Percentiles rank a stretch among this genome's conserved stretches.
Evolutionary conservation across 1,140 invertebrate species (phyloP).

Genomic region (Apis cerana): DNA sequence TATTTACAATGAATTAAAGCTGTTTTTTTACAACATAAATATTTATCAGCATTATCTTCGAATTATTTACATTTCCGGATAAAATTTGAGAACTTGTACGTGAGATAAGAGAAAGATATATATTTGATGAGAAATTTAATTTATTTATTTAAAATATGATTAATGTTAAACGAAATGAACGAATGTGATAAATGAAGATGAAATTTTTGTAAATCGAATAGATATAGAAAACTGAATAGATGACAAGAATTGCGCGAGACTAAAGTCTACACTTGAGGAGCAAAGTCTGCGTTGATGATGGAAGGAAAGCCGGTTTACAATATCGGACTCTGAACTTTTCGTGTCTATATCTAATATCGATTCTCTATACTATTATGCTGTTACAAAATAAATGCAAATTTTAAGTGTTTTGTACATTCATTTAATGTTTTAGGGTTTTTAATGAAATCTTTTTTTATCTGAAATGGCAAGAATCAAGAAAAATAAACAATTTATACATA

Average conservation of each 20-base stretch:
- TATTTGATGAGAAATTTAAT: neutral
- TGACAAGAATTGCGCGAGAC: constrained; percentile 22
- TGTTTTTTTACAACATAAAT: neutral
- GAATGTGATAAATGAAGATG: neutral
- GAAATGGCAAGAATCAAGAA: neutral
- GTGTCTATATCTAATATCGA: neutral
- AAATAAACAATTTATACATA: neutral
- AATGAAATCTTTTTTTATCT: neutral
- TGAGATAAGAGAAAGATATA: neutral
- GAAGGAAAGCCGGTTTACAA: constrained; percentile 57
- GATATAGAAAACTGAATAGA: neutral
- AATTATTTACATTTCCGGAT: neutral
- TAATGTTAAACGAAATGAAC: neutral
- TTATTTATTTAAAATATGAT: neutral
- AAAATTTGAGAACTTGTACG: neutral
- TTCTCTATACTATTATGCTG: neutral
- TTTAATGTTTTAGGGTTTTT: neutral
- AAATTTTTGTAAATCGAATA: neutral
- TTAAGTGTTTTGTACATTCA: neutral
- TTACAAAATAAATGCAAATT: neutral
- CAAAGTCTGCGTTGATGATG: constrained; percentile 55
- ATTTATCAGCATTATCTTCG: neutral
- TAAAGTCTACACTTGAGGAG: constrained; percentile 44
- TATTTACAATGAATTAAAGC: neutral
- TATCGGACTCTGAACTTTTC: constrained; percentile 55